phyloP scores from a whole-genome alignment of 2,888 invertebrate species.

The Graphium colonna region DNA sequence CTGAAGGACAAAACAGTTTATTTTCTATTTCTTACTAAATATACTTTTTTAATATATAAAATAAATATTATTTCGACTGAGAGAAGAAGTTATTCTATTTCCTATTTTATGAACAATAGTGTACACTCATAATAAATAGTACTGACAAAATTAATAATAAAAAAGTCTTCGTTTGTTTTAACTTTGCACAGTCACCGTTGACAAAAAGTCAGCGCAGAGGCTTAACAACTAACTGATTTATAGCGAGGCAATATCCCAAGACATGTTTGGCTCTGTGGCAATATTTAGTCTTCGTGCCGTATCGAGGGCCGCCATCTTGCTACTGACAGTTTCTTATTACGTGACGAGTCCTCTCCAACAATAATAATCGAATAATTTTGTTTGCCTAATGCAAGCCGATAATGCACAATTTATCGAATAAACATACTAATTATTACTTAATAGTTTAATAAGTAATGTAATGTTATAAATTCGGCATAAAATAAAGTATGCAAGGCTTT shows the following conservation, averaged over 20 bases:
- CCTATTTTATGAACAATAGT: too few species aligned
- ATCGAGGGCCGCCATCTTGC: slow-evolving; percentile 6
- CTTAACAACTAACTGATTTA: background rate
- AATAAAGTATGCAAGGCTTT: too few species aligned
- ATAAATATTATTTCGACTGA: too few species aligned
- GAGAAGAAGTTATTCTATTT: too few species aligned
- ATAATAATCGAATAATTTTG: slow-evolving; percentile 13
- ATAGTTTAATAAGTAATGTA: too few species aligned
- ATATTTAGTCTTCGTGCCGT: slow-evolving; percentile 11
- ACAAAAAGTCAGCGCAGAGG: background rate
- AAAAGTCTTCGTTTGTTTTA: background rate
- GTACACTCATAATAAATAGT: background rate
- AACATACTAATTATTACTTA: too few species aligned
- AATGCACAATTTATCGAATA: background rate
- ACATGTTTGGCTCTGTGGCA: background rate
- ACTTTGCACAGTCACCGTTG: background rate
- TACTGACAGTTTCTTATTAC: slow-evolving; percentile 3
- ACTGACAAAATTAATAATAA: background rate
- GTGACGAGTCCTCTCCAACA: slow-evolving; percentile 3
- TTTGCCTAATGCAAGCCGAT: background rate
- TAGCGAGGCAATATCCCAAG: background rate
- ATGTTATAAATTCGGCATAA: too few species aligned
- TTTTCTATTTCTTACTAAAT: too few species aligned
- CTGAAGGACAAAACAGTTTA: too few species aligned
- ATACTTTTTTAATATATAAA: too few species aligned